Evolutionary conservation across 2,113 vertebrate genomes (phyloP).

Genomic region (Litocranius walleri): DNA sequence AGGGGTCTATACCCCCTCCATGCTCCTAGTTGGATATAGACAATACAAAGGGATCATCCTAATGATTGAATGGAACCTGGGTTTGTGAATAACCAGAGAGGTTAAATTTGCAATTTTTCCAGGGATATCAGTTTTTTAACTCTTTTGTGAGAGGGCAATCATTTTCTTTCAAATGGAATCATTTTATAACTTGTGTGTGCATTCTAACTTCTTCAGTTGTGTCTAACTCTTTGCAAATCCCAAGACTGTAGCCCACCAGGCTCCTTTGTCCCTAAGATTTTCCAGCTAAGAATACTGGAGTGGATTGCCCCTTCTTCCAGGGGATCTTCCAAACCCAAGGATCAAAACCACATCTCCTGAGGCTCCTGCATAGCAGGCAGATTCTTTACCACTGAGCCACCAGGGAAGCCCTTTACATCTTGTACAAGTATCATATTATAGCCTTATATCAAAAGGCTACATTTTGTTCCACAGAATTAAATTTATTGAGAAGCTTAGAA

Average conservation of each 20-base stretch:
- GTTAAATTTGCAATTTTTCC: background rate
- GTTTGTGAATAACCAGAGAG: background rate
- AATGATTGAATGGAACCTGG: no score
- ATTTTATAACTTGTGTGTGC: background rate
- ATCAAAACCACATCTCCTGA: background rate
- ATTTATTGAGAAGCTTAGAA: background rate
- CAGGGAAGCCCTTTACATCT: background rate
- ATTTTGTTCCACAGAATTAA: background rate
- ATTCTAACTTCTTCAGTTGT: background rate
- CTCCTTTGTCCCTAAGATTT: background rate
- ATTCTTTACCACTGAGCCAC: background rate
- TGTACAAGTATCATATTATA: background rate
- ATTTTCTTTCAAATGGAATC: background rate
- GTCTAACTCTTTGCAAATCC: background rate
- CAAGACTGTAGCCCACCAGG: background rate
- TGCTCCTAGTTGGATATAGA: background rate
- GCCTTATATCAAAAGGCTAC: background rate
- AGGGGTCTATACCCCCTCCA: background rate
- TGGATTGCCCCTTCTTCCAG: background rate
- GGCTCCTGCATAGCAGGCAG: background rate
- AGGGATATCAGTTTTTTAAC: background rate
- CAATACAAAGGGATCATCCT: background rate
- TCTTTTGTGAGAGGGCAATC: background rate
- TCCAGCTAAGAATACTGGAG: background rate
- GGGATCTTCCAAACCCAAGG: background rate